Percentiles rank a stretch among this genome's conserved stretches.
phyloP scores from a whole-genome alignment of 2,888 invertebrate species.

The Euzophera pinguis region DNA sequence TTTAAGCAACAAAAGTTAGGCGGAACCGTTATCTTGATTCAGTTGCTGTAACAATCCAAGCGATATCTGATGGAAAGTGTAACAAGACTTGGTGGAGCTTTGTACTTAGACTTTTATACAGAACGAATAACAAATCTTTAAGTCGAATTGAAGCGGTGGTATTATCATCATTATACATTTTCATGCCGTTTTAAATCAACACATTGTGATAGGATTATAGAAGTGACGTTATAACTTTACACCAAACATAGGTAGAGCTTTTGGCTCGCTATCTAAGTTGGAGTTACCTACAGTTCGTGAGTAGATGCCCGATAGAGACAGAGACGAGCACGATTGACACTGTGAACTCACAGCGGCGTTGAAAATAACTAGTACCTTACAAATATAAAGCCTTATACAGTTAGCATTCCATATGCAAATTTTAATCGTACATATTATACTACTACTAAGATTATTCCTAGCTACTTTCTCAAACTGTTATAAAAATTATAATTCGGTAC shows the following conservation, averaged over 20 bases:
- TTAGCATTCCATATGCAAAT: background rate
- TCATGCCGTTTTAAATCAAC: no score
- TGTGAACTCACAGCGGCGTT: conserved; percentile 47
- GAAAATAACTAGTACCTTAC: conserved; percentile 26
- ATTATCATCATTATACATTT: no score
- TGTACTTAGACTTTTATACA: conserved; percentile 23
- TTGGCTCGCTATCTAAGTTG: conserved; percentile 17
- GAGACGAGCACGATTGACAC: conserved; percentile 63
- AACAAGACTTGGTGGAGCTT: conserved; percentile 37
- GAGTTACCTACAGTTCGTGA: conserved; percentile 56
- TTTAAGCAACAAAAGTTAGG: conserved; percentile 38
- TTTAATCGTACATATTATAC: no score
- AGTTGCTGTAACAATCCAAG: conserved; percentile 48
- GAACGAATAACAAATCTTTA: background rate
- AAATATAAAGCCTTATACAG: conserved; percentile 39
- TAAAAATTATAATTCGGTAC: no score
- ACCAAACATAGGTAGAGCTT: no score
- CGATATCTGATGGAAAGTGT: conserved; percentile 72
- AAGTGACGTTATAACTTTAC: no score
- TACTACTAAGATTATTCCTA: no score
- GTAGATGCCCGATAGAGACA: conserved; percentile 61
- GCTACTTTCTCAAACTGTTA: no score
- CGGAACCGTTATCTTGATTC: conserved; percentile 41
- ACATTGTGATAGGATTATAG: no score
- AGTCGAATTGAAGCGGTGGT: background rate